Conservation (phyloP, 2,888 invertebrate genomes). For the Spisula subtruncata region DNA sequence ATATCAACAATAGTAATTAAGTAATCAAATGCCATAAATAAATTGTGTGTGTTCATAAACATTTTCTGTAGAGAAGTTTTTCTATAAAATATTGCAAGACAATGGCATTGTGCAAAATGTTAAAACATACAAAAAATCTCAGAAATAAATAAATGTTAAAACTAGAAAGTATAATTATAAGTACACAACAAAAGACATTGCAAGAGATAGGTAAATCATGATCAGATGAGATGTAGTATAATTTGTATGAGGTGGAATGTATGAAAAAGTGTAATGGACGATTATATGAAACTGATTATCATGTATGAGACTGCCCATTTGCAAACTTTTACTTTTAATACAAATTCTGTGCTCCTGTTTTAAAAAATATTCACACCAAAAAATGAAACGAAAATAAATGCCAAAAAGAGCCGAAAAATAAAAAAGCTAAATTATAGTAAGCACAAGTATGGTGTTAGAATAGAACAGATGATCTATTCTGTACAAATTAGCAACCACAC, state of each 20-base stretch:
- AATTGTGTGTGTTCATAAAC: not conserved
- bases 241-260: not conserved
- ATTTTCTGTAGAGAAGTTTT: not conserved
- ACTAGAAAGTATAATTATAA: too few species aligned
- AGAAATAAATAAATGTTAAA: slow-evolving; percentile 2
- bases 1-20: too few species aligned
- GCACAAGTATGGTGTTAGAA: slow-evolving; percentile 8
- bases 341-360: not conserved
- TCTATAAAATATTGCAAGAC: slow-evolving; percentile 1
- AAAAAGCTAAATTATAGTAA: not conserved
- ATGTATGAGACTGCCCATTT: not conserved
- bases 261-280: not conserved
- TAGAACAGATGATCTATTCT: not conserved
- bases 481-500: too few species aligned
- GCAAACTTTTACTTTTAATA: not conserved
- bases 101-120: slow-evolving; percentile 4
- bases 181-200: not conserved
- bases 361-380: not conserved
- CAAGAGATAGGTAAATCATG: not conserved
- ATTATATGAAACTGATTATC: not conserved
- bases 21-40: not conserved
- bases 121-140: not conserved
- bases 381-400: not conserved
- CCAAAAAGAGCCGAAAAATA: not conserved
- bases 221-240: not conserved